phyloP scores from a whole-genome alignment of 2,113 vertebrate species.

The Pollimyrus isidori region DNA sequence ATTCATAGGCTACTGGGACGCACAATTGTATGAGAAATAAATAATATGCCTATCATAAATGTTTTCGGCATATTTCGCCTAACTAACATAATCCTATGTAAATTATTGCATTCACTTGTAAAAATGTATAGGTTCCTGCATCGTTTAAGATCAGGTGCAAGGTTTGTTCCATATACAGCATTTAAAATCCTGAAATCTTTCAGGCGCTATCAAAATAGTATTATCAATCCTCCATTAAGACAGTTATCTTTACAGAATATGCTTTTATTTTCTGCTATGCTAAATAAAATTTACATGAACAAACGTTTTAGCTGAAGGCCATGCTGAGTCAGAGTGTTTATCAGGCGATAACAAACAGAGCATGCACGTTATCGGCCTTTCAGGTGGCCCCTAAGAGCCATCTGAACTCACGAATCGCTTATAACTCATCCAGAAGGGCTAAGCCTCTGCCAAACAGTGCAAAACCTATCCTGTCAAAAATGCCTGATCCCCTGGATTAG shows the following conservation, averaged over 20 bases:
- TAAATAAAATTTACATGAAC: background rate
- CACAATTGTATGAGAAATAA: background rate
- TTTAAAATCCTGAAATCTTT: background rate
- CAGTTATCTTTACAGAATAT: background rate
- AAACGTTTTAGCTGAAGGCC: slow-evolving; percentile 43
- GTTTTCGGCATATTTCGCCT: background rate
- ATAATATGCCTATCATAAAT: background rate
- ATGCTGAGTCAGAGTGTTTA: slow-evolving; percentile 57
- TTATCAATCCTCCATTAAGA: background rate
- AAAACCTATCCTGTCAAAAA: slow-evolving; percentile 63
- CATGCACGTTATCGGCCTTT: slow-evolving; percentile 54
- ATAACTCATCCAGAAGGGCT: slow-evolving; percentile 56
- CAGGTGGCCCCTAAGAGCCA: slow-evolving; percentile 49
- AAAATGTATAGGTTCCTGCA: background rate
- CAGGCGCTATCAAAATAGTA: background rate
- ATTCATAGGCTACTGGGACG: background rate
- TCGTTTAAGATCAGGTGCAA: background rate
- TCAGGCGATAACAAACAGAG: slow-evolving; percentile 51
- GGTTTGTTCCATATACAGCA: background rate
- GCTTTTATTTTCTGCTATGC: background rate
- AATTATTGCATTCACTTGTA: background rate
- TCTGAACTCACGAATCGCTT: slow-evolving; percentile 60
- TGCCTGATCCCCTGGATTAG: slow-evolving; percentile 65
- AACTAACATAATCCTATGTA: background rate
- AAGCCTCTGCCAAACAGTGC: slow-evolving; percentile 66